phyloP scores from a whole-genome alignment of 2,797 vertebrate species.

The Spinibarbus caldwelli region DNA sequence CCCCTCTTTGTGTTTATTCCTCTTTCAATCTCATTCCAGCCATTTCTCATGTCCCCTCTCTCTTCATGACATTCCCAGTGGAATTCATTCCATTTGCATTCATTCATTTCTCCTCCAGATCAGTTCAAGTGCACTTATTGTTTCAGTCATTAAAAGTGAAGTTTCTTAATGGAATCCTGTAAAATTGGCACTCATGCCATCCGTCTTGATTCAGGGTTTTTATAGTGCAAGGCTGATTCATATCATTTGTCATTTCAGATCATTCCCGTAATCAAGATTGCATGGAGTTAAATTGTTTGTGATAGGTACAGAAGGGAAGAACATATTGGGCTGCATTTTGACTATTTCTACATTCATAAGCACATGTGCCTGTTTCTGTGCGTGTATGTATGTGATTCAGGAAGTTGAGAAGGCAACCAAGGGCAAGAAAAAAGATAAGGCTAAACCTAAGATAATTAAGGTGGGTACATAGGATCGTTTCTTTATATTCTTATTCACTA shows the following conservation, averaged over 20 bases:
- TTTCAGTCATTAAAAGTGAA: neutral
- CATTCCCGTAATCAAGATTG: neutral
- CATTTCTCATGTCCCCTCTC: neutral
- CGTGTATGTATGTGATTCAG: conserved; percentile 68
- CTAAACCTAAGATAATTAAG: conserved; percentile 69
- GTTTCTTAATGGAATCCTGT: neutral
- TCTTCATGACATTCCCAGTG: conserved; percentile 3
- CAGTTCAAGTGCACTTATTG: neutral
- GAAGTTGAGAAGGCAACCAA: conserved; percentile 66
- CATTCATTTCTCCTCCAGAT: neutral
- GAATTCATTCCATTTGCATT: neutral
- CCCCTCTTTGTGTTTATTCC: neutral
- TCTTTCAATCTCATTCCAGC: neutral
- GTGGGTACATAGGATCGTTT: conserved; percentile 63
- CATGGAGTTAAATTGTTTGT: neutral
- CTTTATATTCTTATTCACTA: neutral
- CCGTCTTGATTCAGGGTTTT: neutral
- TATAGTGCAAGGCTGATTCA: neutral
- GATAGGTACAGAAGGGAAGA: neutral
- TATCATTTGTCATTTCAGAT: neutral
- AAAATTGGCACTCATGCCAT: neutral
- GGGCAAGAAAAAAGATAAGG: conserved; percentile 72
- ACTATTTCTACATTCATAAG: conserved; percentile 5
- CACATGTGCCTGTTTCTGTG: conserved; percentile 43
- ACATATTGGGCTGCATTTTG: neutral